Evolutionary conservation across 2,113 vertebrate species (phyloP).

Genomic region (Pelusios castaneus): DNA sequence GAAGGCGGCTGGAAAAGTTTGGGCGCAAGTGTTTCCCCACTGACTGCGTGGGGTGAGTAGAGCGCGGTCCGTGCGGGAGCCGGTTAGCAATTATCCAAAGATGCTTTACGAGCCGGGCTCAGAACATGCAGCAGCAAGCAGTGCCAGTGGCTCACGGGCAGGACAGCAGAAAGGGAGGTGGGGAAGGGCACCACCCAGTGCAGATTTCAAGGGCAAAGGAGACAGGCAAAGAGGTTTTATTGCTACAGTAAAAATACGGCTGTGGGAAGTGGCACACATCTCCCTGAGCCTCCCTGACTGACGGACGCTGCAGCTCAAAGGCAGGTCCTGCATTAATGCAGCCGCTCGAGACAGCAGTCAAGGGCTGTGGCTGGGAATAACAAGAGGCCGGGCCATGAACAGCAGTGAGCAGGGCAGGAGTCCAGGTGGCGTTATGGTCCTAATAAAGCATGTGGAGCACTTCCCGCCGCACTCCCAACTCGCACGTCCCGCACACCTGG

Average conservation of each 20-base stretch:
- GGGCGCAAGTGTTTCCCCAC: constrained; percentile 55
- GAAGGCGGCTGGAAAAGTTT: constrained; percentile 11
- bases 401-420: not conserved
- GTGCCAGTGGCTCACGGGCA: constrained; percentile 67
- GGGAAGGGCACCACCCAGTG: constrained; percentile 47
- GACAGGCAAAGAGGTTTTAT: constrained; percentile 7
- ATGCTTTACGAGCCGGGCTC: constrained; percentile 68
- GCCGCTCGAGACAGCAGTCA: not conserved
- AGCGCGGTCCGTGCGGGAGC: constrained; percentile 72
- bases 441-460: not conserved
- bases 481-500: too few species aligned
- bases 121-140: too few species aligned
- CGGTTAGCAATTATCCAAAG: constrained; percentile 76
- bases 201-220: constrained; percentile 69
- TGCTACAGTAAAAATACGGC: not conserved
- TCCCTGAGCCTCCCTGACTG: fast-evolving
- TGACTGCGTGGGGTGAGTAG: constrained; percentile 67
- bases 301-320: fast-evolving
- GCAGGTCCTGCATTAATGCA: not conserved
- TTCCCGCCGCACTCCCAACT: not conserved
- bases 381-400: not conserved
- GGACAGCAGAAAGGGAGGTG: constrained; percentile 63
- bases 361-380: not conserved
- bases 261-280: not conserved
- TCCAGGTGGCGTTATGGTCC: not conserved